Conservation (phyloP, 2,888 invertebrate genomes). For the Lithophane socia region DNA sequence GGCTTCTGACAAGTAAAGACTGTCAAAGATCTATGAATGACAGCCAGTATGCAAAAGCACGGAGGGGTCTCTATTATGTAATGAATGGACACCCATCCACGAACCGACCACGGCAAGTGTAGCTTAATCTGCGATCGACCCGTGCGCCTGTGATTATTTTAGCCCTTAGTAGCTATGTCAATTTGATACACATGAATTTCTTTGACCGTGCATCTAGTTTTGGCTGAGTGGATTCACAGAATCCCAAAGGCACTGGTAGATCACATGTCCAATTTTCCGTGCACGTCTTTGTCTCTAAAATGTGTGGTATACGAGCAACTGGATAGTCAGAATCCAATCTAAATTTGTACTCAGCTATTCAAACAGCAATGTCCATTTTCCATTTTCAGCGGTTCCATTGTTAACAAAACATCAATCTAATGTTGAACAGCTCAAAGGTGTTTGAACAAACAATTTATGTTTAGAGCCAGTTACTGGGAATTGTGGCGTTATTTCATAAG, state of each 20-base stretch:
- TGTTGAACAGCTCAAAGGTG: conserved; percentile 19
- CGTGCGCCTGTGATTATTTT: not conserved
- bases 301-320: not conserved
- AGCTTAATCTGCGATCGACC: too few species aligned
- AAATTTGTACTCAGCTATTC: conserved; percentile 17
- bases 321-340: conserved; percentile 5
- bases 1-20: too few species aligned
- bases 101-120: not conserved
- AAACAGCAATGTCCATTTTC: conserved; percentile 3
- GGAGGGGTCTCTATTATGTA: too few species aligned
- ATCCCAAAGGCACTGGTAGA: not conserved
- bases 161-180: too few species aligned
- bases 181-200: not conserved
- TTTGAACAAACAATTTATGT: not conserved
- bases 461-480: not conserved
- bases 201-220: not conserved
- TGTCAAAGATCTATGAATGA: too few species aligned
- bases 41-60: too few species aligned
- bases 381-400: not conserved
- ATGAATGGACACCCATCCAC: too few species aligned
- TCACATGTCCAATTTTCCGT: not conserved
- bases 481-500: conserved; percentile 3
- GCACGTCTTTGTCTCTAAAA: not conserved
- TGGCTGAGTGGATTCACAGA: not conserved
- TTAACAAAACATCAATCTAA: conserved; percentile 9